These are phyloP conservation scores for Leucoraja ocellata DNA, from an alignment of 2,797 vertebrate species.

Conservation along the genomic window DNA sequence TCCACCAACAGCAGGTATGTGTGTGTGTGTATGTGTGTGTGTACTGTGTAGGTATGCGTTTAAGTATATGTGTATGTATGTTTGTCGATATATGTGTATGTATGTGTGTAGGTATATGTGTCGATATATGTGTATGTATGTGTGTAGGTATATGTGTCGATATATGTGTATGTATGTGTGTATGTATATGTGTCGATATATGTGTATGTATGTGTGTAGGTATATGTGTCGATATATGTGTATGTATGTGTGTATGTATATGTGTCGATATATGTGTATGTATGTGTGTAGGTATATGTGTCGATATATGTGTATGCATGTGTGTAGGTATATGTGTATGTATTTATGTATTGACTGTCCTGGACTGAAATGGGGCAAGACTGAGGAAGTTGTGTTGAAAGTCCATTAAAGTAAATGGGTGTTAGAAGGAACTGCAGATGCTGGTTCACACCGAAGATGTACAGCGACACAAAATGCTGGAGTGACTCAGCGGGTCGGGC, in stretches of 20 bases:
- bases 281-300: too few species aligned
- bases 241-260: constrained; percentile 60
- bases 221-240: not conserved
- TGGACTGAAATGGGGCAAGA: not conserved
- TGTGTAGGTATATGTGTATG: not conserved
- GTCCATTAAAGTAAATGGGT: constrained; percentile 22
- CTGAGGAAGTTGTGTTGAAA: constrained; percentile 11
- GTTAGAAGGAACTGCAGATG: not conserved
- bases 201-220: not conserved
- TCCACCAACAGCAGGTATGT: constrained; percentile 69
- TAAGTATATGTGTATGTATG: too few species aligned
- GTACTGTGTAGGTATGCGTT: not conserved
- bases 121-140: too few species aligned
- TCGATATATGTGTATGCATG: not conserved
- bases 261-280: not conserved
- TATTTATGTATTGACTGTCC: too few species aligned
- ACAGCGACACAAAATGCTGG: too few species aligned
- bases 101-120: not conserved
- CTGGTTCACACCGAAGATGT: too few species aligned
- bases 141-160: too few species aligned
- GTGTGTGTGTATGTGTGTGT: not conserved
- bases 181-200: not conserved
- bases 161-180: constrained; percentile 60
- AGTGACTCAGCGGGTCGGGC: too few species aligned
- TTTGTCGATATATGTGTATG: constrained; percentile 59